Evolutionary conservation across 2,888 invertebrate species (phyloP), one percentile per base, ranked within the genome.

Genomic region (Drosophila tripunctata): DNA sequence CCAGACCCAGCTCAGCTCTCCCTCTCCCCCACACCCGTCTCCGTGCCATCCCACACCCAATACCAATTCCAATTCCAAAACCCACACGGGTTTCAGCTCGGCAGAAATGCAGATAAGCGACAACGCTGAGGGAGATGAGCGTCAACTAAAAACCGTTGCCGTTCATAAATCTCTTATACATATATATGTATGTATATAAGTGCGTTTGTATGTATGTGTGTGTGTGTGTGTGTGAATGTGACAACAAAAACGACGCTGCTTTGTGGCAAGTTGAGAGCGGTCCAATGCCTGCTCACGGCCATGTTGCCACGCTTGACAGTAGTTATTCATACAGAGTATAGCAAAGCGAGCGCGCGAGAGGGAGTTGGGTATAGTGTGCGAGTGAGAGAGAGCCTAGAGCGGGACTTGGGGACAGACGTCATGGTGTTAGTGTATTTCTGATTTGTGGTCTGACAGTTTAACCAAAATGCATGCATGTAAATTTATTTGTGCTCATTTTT

Each of bases 401-500:
- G 21, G 44, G 31, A 61, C 60, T 56, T 51, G 58, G 55, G 62
- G 44, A 61, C 60, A 55, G 73, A 50, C 72, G 72, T 54, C 73
- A 64, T 75, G 66, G 87, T 71, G 86, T 75, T 79, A 69, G 87
- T 85, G 86, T 75, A 87, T 88, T 88, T 88, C 80, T 89, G 87
- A 87, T 88, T 89, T 87, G 87, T 87, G 89, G 89, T 87, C 73
- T 80, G 83, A 85, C 78, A 87, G 82, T 78, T 89, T 81, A 88
- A 87, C 88, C 87, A 77, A 84, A 88, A 77, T 76, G 81, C 83
- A 85, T 78, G 82, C 83, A 86, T 86, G 75, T 75, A 78, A 87
- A 86, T 86, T 85, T 85, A 85, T 82, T 86, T 88, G 84, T 78
- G 83, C 82, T 83, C 73, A 82, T 85, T 78, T 83, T 73, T 88